phyloP scores from a whole-genome alignment of 2,113 vertebrate genomes.

The Sinocyclocheilus grahami region DNA sequence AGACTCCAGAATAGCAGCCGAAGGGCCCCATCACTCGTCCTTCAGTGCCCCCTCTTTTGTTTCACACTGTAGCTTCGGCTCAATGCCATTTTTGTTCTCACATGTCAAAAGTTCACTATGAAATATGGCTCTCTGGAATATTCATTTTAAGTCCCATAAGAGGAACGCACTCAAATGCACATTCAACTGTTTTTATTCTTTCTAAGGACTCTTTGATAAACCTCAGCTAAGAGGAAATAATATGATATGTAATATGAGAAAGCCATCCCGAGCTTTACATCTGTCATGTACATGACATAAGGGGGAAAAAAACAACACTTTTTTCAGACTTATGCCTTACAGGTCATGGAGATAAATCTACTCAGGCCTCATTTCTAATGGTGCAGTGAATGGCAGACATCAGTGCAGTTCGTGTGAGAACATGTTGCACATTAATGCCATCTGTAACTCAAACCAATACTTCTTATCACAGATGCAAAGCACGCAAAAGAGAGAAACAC shows the following conservation, averaged over 20 bases:
- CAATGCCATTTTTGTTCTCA: conserved; percentile 45
- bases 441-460: conserved; percentile 29
- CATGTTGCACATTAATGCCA: neutral
- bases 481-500: conserved; percentile 29
- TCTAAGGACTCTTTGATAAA: conserved; percentile 45
- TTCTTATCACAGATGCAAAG: conserved; percentile 18
- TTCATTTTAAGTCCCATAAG: conserved; percentile 14
- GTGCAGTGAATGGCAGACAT: conserved; percentile 25
- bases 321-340: conserved; percentile 20
- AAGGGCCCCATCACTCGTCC: conserved; percentile 34
- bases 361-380: neutral
- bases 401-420: conserved; percentile 5
- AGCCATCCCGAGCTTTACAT: conserved; percentile 1
- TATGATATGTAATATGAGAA: conserved; percentile 24
- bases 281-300: conserved; percentile 23
- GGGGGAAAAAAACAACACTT: neutral
- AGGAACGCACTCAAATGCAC: neutral
- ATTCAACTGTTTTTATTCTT: conserved; percentile 27
- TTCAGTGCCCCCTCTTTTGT: conserved; percentile 38
- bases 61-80: conserved; percentile 49
- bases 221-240: neutral
- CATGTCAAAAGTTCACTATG: conserved; percentile 34
- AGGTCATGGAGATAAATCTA: conserved; percentile 20
- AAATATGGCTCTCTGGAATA: conserved; percentile 37
- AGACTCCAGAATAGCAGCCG: conserved; percentile 56